Evolutionary conservation across 2,113 vertebrate genomes (phyloP).

Genomic region (Macrotus californicus): DNA sequence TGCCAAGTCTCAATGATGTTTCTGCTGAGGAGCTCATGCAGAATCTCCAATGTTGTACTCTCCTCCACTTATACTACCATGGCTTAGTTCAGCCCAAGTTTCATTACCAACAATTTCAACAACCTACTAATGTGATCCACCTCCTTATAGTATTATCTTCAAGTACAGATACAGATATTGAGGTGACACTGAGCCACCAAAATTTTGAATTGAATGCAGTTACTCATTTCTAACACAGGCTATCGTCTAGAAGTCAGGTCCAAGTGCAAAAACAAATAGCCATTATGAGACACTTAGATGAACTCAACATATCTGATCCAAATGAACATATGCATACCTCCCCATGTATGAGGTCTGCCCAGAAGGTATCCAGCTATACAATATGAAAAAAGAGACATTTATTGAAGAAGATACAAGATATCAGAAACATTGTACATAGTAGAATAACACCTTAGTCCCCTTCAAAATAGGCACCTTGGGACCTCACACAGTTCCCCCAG

Average conservation of each 20-base stretch:
- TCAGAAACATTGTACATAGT: too few relatives aligned
- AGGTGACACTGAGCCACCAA: not conserved
- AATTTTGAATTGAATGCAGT: not conserved
- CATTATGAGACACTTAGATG: not conserved
- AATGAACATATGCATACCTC: not conserved
- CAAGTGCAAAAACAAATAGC: not conserved
- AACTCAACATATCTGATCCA: not conserved
- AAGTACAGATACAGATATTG: not conserved
- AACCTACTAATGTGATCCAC: not conserved
- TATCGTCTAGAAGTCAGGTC: not conserved
- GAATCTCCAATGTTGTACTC: fast-evolving
- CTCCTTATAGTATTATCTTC: not conserved
- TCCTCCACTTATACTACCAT: fast-evolving
- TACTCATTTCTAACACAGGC: not conserved
- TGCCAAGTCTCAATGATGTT: fast-evolving
- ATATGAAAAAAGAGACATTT: too few relatives aligned
- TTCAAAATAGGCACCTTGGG: too few relatives aligned
- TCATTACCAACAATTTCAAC: not conserved
- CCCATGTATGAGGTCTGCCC: too few relatives aligned
- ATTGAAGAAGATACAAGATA: too few relatives aligned
- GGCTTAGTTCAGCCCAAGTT: not conserved
- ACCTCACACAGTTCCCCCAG: too few relatives aligned
- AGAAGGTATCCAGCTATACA: too few relatives aligned
- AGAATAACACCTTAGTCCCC: too few relatives aligned
- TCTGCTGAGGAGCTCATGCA: fast-evolving